Conservation (phyloP, 1,140 invertebrate genomes). For the Aphelenchoides avenae region DNA sequence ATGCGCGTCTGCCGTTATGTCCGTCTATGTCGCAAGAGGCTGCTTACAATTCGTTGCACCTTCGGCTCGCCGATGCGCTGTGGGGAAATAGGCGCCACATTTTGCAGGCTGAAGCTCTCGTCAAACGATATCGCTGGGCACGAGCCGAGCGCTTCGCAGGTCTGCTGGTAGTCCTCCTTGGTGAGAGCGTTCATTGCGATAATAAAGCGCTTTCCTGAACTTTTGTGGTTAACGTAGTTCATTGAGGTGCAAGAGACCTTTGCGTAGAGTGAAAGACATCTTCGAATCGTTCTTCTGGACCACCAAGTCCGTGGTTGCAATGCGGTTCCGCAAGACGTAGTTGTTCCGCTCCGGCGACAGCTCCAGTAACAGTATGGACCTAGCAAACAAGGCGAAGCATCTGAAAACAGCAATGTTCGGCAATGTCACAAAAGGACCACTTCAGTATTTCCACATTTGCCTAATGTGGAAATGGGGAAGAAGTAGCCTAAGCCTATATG, state of each 20-base stretch:
- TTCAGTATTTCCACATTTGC: not conserved
- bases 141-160: conserved; percentile 8
- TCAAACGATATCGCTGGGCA: conserved; percentile 13
- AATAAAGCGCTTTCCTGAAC: conserved; percentile 5
- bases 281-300: conserved; percentile 3
- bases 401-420: conserved; percentile 37
- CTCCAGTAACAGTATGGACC: conserved; percentile 32
- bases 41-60: no score
- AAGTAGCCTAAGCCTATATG: not conserved
- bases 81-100: conserved; percentile 15
- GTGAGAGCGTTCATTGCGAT: conserved; percentile 21
- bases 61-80: no score
- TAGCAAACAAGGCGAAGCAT: conserved; percentile 41
- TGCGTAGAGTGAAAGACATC: conserved; percentile 10
- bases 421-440: conserved; percentile 24
- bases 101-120: conserved; percentile 11
- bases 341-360: not conserved
- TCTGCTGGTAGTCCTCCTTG: conserved; percentile 18
- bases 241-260: conserved; percentile 10
- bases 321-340: conserved; percentile 19
- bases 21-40: no score
- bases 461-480: not conserved
- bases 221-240: not conserved
- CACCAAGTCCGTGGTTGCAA: conserved; percentile 9
- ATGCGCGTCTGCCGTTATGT: no score